Evolutionary conservation across 2,888 invertebrate genomes (phyloP).

Genomic region (Tholera decimalis): DNA sequence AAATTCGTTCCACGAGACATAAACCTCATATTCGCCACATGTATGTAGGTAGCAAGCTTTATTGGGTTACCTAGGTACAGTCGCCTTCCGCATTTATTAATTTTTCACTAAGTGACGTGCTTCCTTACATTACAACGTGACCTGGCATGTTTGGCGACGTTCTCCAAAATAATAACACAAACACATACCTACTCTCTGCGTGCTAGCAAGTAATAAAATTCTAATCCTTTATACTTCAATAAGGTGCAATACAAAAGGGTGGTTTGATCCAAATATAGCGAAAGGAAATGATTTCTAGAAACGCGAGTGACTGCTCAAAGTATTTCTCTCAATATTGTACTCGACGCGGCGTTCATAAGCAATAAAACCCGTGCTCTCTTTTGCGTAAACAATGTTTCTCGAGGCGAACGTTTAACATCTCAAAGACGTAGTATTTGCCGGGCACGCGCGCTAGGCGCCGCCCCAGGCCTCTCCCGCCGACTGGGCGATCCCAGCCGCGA

Average conservation of each 20-base stretch:
- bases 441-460: constrained; percentile 58
- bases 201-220: constrained; percentile 47
- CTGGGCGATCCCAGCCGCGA: constrained; percentile 36
- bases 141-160: constrained; percentile 50
- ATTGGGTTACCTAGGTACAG: constrained; percentile 36
- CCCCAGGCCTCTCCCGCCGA: constrained; percentile 37
- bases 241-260: constrained; percentile 48
- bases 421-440: constrained; percentile 73
- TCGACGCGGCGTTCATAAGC: constrained; percentile 74
- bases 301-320: constrained; percentile 66
- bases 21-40: constrained; percentile 18
- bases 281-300: constrained; percentile 64
- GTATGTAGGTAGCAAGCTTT: constrained; percentile 15
- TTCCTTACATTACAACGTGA: constrained; percentile 56
- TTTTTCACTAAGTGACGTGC: constrained; percentile 62
- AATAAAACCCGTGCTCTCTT: constrained; percentile 77
- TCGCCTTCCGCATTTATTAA: constrained; percentile 53
- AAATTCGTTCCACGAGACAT: constrained; percentile 8
- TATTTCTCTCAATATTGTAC: constrained; percentile 76
- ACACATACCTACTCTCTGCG: constrained; percentile 45
- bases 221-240: constrained; percentile 46
- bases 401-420: constrained; percentile 79
- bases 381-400: constrained; percentile 77
- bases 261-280: constrained; percentile 41
- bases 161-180: constrained; percentile 50